Evolutionary conservation across 2,888 invertebrate species (phyloP).

Genomic region (Cosmorhoe ocellata): DNA sequence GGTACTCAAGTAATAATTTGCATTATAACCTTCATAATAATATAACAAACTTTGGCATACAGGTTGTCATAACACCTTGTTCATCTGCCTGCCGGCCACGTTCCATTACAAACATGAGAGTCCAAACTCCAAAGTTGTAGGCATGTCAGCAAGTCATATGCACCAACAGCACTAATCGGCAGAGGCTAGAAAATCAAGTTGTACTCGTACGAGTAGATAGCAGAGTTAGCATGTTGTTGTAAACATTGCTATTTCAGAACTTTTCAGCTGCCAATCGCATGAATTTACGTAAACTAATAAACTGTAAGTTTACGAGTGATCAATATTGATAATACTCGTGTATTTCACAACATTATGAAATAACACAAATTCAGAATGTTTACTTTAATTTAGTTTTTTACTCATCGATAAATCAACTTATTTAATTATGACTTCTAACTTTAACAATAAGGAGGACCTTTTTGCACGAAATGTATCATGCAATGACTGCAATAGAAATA

Average conservation of each 20-base stretch:
- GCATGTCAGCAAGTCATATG: conserved; percentile 21
- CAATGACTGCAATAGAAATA: neutral
- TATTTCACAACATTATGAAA: neutral
- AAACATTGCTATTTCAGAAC: conserved; percentile 5
- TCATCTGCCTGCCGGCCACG: neutral
- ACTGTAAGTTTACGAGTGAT: conserved; percentile 3
- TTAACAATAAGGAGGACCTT: too few relatives aligned
- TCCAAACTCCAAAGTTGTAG: conserved; percentile 10
- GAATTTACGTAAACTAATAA: conserved; percentile 5
- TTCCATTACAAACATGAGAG: neutral
- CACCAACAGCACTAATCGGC: conserved; percentile 4
- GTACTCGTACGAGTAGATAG: too few relatives aligned
- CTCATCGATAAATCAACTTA: too few relatives aligned
- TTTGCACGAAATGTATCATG: too few relatives aligned
- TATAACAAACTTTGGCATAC: too few relatives aligned
- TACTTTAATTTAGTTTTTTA: neutral
- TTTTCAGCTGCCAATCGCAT: conserved; percentile 9
- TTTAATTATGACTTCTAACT: too few relatives aligned
- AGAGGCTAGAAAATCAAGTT: conserved; percentile 7
- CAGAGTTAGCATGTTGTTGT: neutral
- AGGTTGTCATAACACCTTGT: neutral
- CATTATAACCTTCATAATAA: too few relatives aligned
- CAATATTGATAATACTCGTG: conserved; percentile 2
- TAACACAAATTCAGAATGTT: neutral
- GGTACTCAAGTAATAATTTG: too few relatives aligned